These are phyloP conservation scores for Carduelis carduelis DNA, from an alignment of 2,797 vertebrate genomes.

Conservation along the genomic window DNA sequence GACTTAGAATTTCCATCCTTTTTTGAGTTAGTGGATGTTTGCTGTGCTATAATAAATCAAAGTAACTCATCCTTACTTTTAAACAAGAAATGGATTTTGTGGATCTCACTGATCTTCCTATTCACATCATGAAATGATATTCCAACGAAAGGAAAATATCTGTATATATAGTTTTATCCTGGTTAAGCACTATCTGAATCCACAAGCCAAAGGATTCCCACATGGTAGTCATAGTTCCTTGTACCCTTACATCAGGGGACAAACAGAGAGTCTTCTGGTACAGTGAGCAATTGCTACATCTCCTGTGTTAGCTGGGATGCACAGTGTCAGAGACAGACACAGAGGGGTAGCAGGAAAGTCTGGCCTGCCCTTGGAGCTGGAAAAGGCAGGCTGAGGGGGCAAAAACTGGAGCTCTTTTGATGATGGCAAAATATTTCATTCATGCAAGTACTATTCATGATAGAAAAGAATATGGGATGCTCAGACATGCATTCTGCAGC, in stretches of 20 bases:
- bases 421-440: background rate
- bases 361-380: background rate
- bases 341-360: background rate
- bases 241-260: background rate
- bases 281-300: background rate
- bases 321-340: accelerated
- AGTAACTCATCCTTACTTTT: background rate
- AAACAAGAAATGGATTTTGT: background rate
- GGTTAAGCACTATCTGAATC: background rate
- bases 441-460: background rate
- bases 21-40: background rate
- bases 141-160: background rate
- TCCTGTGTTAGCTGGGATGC: background rate
- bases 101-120: background rate
- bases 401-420: background rate
- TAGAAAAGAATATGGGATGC: background rate
- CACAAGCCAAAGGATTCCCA: background rate
- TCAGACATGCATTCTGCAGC: background rate
- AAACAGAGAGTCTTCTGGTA: background rate
- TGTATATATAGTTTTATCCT: background rate
- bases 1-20: background rate
- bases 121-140: background rate
- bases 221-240: background rate
- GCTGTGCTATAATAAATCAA: background rate
- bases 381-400: background rate